Evolutionary conservation across 35 echinoderm and acorn worm genomes (phyloP).

Genomic region (Ophiothrix spiculata): DNA sequence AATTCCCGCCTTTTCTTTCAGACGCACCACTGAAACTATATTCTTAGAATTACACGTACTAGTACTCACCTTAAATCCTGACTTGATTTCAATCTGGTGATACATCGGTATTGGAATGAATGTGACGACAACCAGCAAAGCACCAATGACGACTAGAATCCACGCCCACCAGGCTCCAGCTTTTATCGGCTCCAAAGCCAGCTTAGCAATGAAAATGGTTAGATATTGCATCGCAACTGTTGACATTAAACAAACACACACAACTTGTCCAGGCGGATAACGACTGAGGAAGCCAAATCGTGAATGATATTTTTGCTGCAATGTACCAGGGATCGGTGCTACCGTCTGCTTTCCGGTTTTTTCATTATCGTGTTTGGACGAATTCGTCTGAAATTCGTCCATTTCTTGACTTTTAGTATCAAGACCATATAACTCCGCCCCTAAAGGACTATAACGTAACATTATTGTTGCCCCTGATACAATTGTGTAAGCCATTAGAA

Average conservation of each 20-base stretch:
- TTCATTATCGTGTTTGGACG: neutral
- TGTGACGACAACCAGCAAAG: slow-evolving; percentile 13
- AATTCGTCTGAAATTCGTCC: neutral
- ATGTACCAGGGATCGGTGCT: neutral
- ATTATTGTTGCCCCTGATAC: slow-evolving; percentile 60
- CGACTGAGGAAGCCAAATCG: neutral
- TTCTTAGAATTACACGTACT: too few species aligned
- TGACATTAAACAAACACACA: slow-evolving; percentile 23
- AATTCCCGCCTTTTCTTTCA: too few species aligned
- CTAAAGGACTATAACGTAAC: slow-evolving; percentile 49
- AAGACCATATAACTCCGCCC: neutral
- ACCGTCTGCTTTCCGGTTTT: neutral
- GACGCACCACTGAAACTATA: too few species aligned
- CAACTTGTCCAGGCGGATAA: slow-evolving; percentile 22
- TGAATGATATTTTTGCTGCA: neutral
- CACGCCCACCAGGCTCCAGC: slow-evolving; percentile 43
- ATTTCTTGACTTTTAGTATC: neutral
- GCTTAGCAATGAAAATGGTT: slow-evolving; percentile 1
- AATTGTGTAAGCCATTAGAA: slow-evolving; percentile 66
- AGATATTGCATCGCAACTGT: slow-evolving; percentile 10
- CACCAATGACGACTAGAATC: slow-evolving; percentile 3
- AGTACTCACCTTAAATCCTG: slow-evolving; percentile 30
- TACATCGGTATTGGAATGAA: slow-evolving; percentile 61
- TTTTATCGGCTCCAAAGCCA: neutral
- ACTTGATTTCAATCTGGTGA: slow-evolving; percentile 22